Percentiles rank a stretch among this genome's conserved stretches.
phyloP scores from a whole-genome alignment of 1,140 invertebrate genomes.

The Caenorhabditis remanei region DNA sequence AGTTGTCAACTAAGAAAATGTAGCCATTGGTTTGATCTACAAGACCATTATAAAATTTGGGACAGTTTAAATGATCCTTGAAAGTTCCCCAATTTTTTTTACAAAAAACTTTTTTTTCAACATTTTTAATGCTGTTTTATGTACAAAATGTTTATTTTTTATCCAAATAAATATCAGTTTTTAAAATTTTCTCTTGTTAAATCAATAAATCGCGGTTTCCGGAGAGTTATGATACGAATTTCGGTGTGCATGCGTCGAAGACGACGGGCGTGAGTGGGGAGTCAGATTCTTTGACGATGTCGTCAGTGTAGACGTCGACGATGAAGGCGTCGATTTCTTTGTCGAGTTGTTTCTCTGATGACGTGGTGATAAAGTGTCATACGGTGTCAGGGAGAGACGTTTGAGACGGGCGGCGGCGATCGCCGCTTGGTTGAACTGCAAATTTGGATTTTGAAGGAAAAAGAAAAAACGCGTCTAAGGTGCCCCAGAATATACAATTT shows the following conservation, averaged over 20 bases:
- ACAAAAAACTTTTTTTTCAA: too few species aligned
- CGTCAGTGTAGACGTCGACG: neutral
- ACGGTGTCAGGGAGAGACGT: conserved; percentile 20
- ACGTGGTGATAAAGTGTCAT: neutral
- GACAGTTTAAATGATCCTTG: too few species aligned
- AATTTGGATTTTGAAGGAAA: neutral
- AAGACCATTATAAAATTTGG: too few species aligned
- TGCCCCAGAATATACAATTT: neutral
- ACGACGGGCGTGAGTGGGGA: neutral
- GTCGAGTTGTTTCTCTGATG: neutral
- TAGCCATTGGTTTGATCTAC: too few species aligned
- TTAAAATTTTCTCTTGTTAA: too few species aligned
- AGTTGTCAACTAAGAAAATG: too few species aligned
- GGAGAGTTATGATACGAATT: conserved; percentile 13
- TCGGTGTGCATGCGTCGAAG: neutral
- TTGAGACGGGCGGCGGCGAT: conserved; percentile 43
- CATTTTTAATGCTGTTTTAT: too few species aligned
- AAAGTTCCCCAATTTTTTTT: too few species aligned
- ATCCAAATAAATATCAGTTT: too few species aligned
- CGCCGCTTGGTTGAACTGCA: conserved; percentile 44
- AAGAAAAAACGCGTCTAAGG: neutral
- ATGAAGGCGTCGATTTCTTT: conserved; percentile 5
- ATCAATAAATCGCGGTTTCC: conserved; percentile 51
- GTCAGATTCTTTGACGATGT: neutral
- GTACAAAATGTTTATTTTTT: too few species aligned